phyloP scores from a whole-genome alignment of 2,797 vertebrate species.

The Pangasius krempfi region DNA sequence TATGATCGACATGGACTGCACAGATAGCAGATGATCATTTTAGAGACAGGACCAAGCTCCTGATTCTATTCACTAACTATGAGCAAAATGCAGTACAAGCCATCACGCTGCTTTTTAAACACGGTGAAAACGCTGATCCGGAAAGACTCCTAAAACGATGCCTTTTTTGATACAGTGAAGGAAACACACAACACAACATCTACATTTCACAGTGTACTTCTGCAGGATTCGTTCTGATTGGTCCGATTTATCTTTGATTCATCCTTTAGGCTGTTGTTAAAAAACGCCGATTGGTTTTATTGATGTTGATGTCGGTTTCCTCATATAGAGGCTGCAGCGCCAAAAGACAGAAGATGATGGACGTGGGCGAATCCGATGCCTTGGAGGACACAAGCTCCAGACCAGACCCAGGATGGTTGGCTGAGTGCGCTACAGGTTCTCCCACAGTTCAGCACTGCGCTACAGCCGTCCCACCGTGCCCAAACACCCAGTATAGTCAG shows the following conservation, averaged over 20 bases:
- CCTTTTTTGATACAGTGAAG: no score
- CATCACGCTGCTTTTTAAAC: no score
- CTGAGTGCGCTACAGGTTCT: constrained; percentile 45
- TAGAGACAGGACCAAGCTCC: neutral
- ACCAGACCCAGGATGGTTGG: constrained; percentile 57
- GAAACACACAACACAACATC: neutral
- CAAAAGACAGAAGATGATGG: constrained; percentile 74
- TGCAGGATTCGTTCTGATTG: no score
- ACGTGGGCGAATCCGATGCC: constrained; percentile 60
- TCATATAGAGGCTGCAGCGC: constrained; percentile 72
- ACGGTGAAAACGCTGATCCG: no score
- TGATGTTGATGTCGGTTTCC: neutral
- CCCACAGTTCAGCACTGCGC: constrained; percentile 49
- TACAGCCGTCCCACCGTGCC: constrained; percentile 50
- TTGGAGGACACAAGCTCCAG: constrained; percentile 51
- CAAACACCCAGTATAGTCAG: constrained; percentile 33
- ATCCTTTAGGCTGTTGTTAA: neutral
- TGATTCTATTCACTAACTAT: no score
- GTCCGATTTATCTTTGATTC: neutral
- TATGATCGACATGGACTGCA: neutral
- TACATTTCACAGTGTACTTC: no score
- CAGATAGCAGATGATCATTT: neutral
- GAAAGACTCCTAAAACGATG: no score
- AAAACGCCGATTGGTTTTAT: neutral
- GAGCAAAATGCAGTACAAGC: no score